Conservation (phyloP, 2,888 invertebrate species). For the Drosophila kanekoi region DNA sequence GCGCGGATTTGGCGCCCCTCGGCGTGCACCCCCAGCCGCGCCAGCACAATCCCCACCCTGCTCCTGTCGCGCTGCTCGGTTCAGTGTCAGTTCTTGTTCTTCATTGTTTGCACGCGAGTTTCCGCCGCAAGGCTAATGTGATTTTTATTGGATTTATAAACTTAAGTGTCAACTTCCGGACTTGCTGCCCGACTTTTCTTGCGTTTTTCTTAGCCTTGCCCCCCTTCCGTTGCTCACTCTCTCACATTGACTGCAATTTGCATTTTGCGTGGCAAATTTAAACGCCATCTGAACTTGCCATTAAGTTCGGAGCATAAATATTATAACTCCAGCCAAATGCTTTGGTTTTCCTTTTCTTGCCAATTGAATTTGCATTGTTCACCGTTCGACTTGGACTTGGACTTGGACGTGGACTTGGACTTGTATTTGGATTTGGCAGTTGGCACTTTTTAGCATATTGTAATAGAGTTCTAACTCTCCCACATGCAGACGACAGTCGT, state of each 20-base stretch:
- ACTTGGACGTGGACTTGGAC: conserved; percentile 21
- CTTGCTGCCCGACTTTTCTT: conserved; percentile 34
- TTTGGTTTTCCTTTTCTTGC: conserved; percentile 33
- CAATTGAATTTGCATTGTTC: conserved; percentile 65
- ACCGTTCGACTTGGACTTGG: conserved; percentile 34
- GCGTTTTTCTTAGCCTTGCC: conserved; percentile 15
- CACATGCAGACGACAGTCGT: conserved; percentile 33
- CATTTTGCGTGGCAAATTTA: conserved; percentile 45
- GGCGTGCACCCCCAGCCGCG: background rate
- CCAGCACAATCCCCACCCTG: background rate
- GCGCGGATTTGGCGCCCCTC: conserved; percentile 41
- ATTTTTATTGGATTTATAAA: conserved; percentile 80
- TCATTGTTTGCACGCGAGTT: conserved; percentile 62
- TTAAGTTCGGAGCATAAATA: conserved; percentile 53
- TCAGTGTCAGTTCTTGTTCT: conserved; percentile 60
- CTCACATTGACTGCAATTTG: conserved; percentile 45
- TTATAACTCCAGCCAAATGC: conserved; percentile 39
- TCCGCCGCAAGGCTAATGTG: conserved; percentile 75
- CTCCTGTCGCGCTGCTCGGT: conserved; percentile 6
- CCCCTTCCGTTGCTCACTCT: background rate
- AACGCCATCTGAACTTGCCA: conserved; percentile 44
- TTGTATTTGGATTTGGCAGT: conserved; percentile 9
- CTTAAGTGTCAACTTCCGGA: conserved; percentile 74
- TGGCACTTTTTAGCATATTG: conserved; percentile 33
- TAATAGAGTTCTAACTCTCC: conserved; percentile 25